These are phyloP conservation scores for Umimayanthus chanpuru DNA, from an alignment of 92 coral and sea anemone species.

Conservation along the genomic window DNA sequence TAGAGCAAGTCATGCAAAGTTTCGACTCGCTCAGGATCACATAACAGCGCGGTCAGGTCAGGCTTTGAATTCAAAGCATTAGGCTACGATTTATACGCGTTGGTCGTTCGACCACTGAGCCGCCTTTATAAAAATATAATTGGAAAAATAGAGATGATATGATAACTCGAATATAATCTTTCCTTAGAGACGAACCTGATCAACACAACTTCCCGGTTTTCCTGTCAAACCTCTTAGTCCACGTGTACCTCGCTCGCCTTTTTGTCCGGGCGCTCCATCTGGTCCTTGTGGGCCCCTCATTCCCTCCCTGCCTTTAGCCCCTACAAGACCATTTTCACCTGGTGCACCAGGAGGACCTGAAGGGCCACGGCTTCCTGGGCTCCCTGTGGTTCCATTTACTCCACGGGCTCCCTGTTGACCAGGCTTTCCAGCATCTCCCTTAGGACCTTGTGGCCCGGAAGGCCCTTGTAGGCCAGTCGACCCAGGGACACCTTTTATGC, in stretches of 20 bases:
- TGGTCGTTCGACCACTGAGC: no score
- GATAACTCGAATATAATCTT: no score
- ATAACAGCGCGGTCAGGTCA: no score
- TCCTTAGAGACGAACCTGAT: not conserved
- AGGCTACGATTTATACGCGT: no score
- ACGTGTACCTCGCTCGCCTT: slow-evolving; percentile 1
- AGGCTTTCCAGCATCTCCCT: not conserved
- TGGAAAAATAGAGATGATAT: no score
- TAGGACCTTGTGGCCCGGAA: not conserved
- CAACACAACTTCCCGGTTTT: not conserved
- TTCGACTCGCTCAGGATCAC: no score
- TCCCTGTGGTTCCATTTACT: not conserved
- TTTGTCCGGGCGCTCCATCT: not conserved
- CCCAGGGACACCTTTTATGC: not conserved
- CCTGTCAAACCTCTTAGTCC: not conserved
- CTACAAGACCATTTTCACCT: not conserved
- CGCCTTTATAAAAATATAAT: no score
- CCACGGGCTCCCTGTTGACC: slow-evolving; percentile 7
- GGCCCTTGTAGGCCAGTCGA: not conserved
- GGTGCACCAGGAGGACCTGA: not conserved
- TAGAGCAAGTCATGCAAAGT: no score
- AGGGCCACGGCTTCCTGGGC: not conserved
- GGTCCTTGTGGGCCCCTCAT: not conserved
- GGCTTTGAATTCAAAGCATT: no score
- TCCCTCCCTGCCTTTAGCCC: not conserved